Base-by-base conservation (phyloP, 35 echinoderm and acorn worm species). In the Patiria miniata region DNA sequence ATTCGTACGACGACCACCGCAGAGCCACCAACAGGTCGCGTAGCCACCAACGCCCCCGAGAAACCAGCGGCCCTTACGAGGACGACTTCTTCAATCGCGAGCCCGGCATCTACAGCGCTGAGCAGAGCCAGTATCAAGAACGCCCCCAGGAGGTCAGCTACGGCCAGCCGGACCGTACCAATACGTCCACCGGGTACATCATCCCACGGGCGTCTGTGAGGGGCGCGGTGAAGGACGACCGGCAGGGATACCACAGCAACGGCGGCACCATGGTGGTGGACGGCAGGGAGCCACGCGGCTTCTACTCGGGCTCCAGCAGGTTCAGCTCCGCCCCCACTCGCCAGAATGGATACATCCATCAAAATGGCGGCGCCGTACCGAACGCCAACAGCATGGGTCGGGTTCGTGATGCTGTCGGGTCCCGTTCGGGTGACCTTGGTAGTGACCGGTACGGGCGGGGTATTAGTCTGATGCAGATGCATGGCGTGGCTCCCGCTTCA, bases 261-360 rank as follows among this genome's bases (percentile, higher is more conserved):
- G 61, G 61, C 61, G 61, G 61, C 61, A 69, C 61, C 61, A 69
- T 69, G 61, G 61, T 69, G 61, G 61, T 69, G 61, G 61, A 69
- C 61, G 61, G 61, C 4, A 69, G 61, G 61, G 42, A 47, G 42
- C 42, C 61, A 4, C 61, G 61, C 5, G 17, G 61, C 61, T 69
- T 69, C 61, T 69, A 69, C 61, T 6, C 61, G 4, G 61, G 61
- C 61, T 69, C 61, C 61, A 17, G 61, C 61, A 4, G 61, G 5
- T 69, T 6, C 61, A 69, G 61, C 61, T 69, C 61, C 61, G 17
- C 61, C 61, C 5, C 61, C 61, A 4, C 61, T 17, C 61, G 61
- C 61, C 4, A 69, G 17, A 69, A 4, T 69, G 61, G 61, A 6
- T 17, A 69, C 61, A 17, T 17, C 61, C 61, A 6, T 4, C 61